These are phyloP conservation scores for Cairina moschata DNA, from an alignment of 2,113 vertebrate genomes.

Conservation along the genomic window DNA sequence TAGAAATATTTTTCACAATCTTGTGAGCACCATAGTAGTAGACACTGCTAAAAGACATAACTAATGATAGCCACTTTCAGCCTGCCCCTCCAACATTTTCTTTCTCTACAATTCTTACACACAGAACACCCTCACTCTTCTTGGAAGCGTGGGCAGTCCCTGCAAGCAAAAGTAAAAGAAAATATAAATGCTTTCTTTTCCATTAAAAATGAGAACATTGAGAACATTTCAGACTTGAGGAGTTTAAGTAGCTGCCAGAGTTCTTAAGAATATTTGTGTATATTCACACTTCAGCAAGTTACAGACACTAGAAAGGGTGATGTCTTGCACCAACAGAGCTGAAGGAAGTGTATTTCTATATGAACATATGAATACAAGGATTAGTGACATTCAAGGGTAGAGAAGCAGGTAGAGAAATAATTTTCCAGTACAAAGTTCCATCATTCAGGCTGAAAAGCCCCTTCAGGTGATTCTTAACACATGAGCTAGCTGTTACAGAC, in stretches of 20 bases:
- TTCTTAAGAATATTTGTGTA: not conserved
- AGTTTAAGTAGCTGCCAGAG: not conserved
- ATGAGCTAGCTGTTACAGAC: not conserved
- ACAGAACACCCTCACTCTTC: not conserved
- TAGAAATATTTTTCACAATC: not conserved
- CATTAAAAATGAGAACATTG: conserved; percentile 1
- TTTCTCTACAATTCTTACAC: not conserved
- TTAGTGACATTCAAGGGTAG: conserved; percentile 50
- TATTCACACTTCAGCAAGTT: conserved; percentile 42
- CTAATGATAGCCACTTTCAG: not conserved
- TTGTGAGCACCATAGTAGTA: not conserved
- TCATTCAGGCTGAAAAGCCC: not conserved
- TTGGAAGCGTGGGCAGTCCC: not conserved
- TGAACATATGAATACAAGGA: conserved; percentile 18
- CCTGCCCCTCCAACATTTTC: not conserved
- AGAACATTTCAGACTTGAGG: conserved; percentile 11
- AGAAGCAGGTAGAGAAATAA: conserved; percentile 47
- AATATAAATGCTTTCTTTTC: not conserved
- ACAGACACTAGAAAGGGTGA: not conserved
- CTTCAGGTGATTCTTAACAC: conserved; percentile 16
- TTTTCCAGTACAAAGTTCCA: conserved; percentile 35
- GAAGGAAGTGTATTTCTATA: conserved; percentile 38
- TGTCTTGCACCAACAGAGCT: conserved; percentile 23
- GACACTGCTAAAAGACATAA: not conserved
- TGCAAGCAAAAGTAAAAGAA: conserved; percentile 19